These are phyloP conservation scores for Xylocampa areola DNA, from an alignment of 2,888 invertebrate genomes.

Conservation along the genomic window DNA sequence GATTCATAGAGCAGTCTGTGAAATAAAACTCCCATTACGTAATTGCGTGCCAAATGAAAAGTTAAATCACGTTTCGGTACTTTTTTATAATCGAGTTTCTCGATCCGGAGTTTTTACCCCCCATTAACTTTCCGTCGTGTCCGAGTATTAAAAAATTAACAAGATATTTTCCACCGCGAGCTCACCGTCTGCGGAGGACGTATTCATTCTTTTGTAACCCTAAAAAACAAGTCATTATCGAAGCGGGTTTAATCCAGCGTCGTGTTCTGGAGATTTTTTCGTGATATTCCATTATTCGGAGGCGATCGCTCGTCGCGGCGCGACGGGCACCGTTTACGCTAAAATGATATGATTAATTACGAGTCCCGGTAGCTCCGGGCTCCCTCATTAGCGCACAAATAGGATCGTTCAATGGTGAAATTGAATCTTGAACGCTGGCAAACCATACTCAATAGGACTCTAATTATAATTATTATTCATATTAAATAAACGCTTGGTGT, in stretches of 20 bases:
- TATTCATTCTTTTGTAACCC: constrained; percentile 88
- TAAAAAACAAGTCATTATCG: constrained; percentile 90
- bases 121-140: constrained; percentile 77
- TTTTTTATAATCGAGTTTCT: constrained; percentile 65
- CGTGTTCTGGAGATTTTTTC: constrained; percentile 83
- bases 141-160: constrained; percentile 83
- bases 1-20: constrained; percentile 51
- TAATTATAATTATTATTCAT: constrained; percentile 85
- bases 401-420: constrained; percentile 87
- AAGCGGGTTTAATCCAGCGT: constrained; percentile 85
- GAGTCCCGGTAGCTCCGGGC: constrained; percentile 70
- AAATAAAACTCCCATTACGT: constrained; percentile 50
- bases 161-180: constrained; percentile 73
- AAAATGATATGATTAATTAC: constrained; percentile 89
- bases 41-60: constrained; percentile 58
- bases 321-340: constrained; percentile 83
- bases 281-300: constrained; percentile 84
- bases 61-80: constrained; percentile 66
- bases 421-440: constrained; percentile 82
- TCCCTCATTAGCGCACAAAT: constrained; percentile 88
- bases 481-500: constrained; percentile 63
- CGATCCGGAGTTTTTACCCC: constrained; percentile 67
- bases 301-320: constrained; percentile 80
- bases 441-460: constrained; percentile 78
- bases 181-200: constrained; percentile 85